Conservation (phyloP, 2,888 invertebrate species). For the Agrochola litura region DNA sequence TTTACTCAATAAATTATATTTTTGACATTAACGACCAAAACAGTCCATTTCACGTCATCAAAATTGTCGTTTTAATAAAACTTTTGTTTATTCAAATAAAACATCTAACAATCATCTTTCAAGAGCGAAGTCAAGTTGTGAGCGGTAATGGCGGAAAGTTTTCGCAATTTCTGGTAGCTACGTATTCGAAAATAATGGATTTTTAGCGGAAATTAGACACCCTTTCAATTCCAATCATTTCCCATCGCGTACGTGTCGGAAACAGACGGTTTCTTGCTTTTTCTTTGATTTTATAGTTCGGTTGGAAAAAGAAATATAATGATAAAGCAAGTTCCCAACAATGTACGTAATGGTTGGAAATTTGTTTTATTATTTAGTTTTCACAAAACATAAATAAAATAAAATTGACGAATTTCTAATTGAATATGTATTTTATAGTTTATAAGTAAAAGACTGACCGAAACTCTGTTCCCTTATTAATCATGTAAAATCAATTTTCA, state of each 20-base stretch:
- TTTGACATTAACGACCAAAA: constrained; percentile 39
- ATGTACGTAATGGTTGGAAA: neutral
- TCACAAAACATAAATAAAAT: neutral
- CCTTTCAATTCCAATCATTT: constrained; percentile 67
- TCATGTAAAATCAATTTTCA: too few species aligned
- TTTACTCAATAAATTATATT: constrained; percentile 35
- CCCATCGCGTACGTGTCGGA: constrained; percentile 58
- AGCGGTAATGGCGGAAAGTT: constrained; percentile 79
- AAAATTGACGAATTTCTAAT: neutral
- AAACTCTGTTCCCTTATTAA: too few species aligned
- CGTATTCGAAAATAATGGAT: constrained; percentile 76
- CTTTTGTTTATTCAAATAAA: constrained; percentile 73
- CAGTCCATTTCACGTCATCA: constrained; percentile 32
- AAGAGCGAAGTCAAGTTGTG: constrained; percentile 70
- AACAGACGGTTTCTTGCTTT: constrained; percentile 53
- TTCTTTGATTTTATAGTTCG: constrained; percentile 35
- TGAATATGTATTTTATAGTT: too few species aligned
- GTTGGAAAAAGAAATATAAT: constrained; percentile 17
- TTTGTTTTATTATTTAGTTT: neutral
- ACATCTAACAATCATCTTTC: constrained; percentile 71
- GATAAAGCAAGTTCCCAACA: neutral
- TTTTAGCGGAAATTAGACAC: constrained; percentile 81
- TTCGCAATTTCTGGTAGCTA: constrained; percentile 77
- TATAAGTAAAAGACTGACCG: too few species aligned
- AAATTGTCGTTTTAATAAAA: constrained; percentile 65